Conservation (phyloP, 2,113 vertebrate genomes). For the Platichthys flesus region DNA sequence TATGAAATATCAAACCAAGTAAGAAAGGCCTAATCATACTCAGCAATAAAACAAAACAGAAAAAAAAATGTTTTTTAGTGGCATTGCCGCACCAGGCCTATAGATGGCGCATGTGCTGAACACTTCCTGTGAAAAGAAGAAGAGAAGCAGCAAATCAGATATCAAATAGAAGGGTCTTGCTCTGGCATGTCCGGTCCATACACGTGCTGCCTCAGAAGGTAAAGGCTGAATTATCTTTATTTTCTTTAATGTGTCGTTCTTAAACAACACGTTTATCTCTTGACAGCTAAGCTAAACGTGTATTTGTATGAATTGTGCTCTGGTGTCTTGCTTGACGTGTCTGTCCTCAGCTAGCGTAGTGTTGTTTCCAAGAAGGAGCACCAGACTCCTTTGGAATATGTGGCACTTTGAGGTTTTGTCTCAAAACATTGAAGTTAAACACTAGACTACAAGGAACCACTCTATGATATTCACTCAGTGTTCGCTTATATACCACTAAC, state of each 20-base stretch:
- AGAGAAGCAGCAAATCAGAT: conserved; percentile 14
- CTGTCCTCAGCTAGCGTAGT: background rate
- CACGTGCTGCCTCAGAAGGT: conserved; percentile 47
- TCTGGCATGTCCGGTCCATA: background rate
- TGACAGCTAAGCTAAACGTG: background rate
- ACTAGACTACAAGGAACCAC: background rate
- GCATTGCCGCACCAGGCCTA: background rate
- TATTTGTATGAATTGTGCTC: background rate
- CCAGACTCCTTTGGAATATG: background rate
- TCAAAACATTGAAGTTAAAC: background rate
- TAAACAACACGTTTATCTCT: background rate
- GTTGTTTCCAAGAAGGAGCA: background rate
- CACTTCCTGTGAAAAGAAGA: conserved; percentile 14
- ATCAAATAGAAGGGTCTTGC: no score
- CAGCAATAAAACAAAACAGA: no score
- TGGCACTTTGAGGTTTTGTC: background rate
- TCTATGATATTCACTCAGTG: background rate
- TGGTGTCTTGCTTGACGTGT: background rate
- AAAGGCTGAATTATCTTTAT: background rate
- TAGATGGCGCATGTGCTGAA: background rate
- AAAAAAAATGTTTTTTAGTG: background rate
- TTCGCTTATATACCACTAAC: background rate
- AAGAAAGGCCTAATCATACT: no score
- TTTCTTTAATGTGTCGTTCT: background rate
- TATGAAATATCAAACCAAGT: background rate